Percentiles rank a stretch among this genome's conserved stretches.
phyloP scores from a whole-genome alignment of 2,797 vertebrate genomes.

The Podarcis lilfordi region DNA sequence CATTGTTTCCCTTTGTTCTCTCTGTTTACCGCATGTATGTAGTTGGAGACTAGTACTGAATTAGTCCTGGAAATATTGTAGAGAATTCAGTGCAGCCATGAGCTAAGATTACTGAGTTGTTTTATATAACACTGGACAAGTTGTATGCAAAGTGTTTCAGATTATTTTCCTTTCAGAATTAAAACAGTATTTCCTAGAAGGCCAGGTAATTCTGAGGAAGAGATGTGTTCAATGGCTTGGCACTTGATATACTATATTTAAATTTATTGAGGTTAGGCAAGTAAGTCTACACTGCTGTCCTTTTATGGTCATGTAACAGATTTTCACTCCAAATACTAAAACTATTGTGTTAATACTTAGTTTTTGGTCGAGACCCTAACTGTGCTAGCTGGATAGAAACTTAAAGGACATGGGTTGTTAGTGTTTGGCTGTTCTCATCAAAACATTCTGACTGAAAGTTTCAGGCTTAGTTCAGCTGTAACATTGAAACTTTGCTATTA shows the following conservation, averaged over 20 bases:
- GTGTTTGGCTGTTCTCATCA: not conserved
- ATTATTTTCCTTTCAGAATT: not conserved
- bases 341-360: not conserved
- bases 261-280: not conserved
- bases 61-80: not conserved
- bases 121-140: not conserved
- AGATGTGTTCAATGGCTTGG: not conserved
- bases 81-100: not conserved
- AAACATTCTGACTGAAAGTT: not conserved
- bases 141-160: not conserved
- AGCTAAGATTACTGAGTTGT: not conserved
- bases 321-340: not conserved
- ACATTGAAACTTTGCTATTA: not conserved
- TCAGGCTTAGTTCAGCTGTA: not conserved
- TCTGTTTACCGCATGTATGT: not conserved
- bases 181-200: not conserved
- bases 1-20: constrained; percentile 6
- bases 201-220: not conserved
- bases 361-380: not conserved
- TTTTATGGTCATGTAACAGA: not conserved
- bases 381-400: not conserved
- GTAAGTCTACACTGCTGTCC: not conserved
- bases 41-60: not conserved
- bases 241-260: not conserved
- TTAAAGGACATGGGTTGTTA: not conserved